Evolutionary conservation across 1,140 invertebrate species (phyloP).

Genomic region (Apis mellifera): Amel_HAv3.1 CM009938.2:7169001-7169500

Average conservation of each 20-base stretch:
- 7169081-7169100: background rate
- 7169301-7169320: conserved; percentile 70
- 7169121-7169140: background rate
- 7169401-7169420: background rate
- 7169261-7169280: conserved; percentile 44
- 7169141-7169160: background rate
- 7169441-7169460: conserved; percentile 17
- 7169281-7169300: conserved; percentile 32
- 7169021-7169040: background rate
- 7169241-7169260: conserved; percentile 44
- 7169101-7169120: background rate
- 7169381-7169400: background rate
- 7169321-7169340: conserved; percentile 59
- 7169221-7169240: conserved; percentile 43
- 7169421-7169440: conserved; percentile 2
- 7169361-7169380: conserved; percentile 38
- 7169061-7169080: too few species aligned
- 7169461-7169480: conserved; percentile 43
- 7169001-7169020: background rate
- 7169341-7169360: conserved; percentile 53
- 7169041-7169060: too few species aligned
- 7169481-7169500: conserved; percentile 69
- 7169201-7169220: background rate
- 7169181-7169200: background rate
- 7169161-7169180: conserved; percentile 9